A percentile compares a stretch with the other conserved stretches of the same genome.
These are phyloP conservation scores for Bathynomus jamesi DNA, from an alignment of 1,140 invertebrate species.

Conservation along the genomic window DNA sequence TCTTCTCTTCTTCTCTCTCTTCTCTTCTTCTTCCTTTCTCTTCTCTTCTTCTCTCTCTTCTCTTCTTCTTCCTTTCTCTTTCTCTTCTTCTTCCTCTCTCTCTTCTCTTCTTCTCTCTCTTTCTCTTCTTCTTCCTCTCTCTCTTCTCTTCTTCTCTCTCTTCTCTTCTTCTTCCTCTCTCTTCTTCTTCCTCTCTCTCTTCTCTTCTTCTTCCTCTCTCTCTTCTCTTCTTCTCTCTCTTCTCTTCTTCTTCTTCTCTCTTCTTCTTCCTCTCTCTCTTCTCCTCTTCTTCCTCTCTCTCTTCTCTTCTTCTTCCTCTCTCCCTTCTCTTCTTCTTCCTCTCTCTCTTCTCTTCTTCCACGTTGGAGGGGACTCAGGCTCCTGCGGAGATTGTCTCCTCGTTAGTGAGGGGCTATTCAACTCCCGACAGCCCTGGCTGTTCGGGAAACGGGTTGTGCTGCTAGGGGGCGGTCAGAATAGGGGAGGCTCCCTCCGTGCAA, in stretches of 20 bases:
- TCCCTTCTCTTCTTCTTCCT: neutral
- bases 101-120: neutral
- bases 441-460: no score
- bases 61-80: neutral
- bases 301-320: neutral
- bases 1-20: neutral
- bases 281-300: neutral
- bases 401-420: no score
- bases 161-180: neutral
- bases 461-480: no score
- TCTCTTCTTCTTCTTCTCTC: neutral
- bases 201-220: neutral
- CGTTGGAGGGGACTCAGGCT: no score
- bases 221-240: neutral
- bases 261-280: neutral
- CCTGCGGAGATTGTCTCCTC: no score
- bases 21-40: neutral
- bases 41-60: neutral
- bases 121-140: neutral
- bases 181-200: neutral
- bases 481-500: no score
- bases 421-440: no score
- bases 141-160: no score
- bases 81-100: neutral
- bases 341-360: no score